Conservation (phyloP, 2,797 vertebrate genomes). For the Rhabdomys pumilio region DNA sequence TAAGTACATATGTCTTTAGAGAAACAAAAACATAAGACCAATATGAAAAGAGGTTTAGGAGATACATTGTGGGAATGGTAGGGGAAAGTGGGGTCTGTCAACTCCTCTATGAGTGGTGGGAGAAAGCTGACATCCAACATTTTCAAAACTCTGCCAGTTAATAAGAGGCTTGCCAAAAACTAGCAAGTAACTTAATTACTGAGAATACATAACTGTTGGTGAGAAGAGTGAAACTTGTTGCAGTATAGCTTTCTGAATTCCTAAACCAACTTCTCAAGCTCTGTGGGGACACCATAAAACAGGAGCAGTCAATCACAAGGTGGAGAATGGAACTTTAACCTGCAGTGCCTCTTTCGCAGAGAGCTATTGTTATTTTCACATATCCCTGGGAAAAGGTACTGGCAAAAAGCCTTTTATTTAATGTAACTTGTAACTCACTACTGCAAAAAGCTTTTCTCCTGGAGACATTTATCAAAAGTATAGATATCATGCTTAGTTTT, state of each 20-base stretch:
- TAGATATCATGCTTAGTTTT: not conserved
- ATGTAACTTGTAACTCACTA: not conserved
- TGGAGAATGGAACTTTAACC: not conserved
- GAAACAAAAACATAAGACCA: not conserved
- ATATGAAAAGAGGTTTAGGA: not conserved
- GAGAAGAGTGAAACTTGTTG: not conserved
- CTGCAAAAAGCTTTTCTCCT: not conserved
- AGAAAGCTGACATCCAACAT: not conserved
- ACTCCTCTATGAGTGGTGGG: not conserved
- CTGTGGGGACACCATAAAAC: not conserved
- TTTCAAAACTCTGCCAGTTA: constrained; percentile 15
- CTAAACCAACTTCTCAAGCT: no score
- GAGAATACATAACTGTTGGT: not conserved
- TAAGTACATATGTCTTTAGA: not conserved
- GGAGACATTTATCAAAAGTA: not conserved
- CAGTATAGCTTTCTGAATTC: not conserved
- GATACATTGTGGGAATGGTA: not conserved
- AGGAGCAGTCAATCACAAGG: not conserved
- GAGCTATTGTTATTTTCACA: not conserved
- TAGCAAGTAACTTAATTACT: not conserved
- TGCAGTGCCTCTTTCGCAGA: not conserved
- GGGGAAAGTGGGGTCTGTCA: not conserved
- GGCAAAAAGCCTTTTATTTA: not conserved
- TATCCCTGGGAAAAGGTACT: not conserved
- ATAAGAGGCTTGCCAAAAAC: not conserved